These are phyloP conservation scores for Sinodicranocentrus sp. DNA, from an alignment of 2,888 invertebrate genomes.

Conservation along the genomic window DNA sequence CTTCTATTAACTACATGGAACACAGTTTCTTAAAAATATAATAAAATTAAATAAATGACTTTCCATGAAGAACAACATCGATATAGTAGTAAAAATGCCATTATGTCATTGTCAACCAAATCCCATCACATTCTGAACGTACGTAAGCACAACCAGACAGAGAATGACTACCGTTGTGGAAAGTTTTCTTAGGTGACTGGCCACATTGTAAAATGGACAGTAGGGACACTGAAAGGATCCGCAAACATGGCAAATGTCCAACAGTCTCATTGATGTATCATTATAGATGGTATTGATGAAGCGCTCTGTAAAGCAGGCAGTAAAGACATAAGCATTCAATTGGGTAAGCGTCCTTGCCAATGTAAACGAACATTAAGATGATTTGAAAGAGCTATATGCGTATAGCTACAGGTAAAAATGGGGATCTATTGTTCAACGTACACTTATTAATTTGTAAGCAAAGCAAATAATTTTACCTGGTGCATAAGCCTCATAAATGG, in stretches of 20 bases:
- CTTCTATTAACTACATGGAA: not conserved
- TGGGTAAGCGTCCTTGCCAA: too few species aligned
- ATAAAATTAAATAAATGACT: constrained; percentile 17
- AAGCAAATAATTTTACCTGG: constrained; percentile 79
- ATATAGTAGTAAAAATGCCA: not conserved
- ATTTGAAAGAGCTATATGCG: too few species aligned
- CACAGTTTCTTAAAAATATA: constrained; percentile 30
- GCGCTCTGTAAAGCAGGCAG: constrained; percentile 78
- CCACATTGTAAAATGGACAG: constrained; percentile 78
- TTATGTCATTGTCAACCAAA: constrained; percentile 34
- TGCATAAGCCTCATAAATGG: constrained; percentile 81
- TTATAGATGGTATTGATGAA: constrained; percentile 78
- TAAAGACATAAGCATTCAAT: too few species aligned
- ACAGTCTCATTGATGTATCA: constrained; percentile 78
- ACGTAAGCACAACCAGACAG: constrained; percentile 22
- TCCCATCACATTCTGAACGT: constrained; percentile 37
- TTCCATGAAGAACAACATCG: not conserved
- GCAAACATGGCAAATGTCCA: constrained; percentile 80
- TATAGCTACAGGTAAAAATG: too few species aligned
- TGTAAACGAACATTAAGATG: not conserved
- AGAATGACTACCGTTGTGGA: constrained; percentile 21
- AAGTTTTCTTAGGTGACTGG: constrained; percentile 36
- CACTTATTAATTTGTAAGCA: not conserved
- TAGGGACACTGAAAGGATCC: constrained; percentile 81
- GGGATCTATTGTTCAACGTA: too few species aligned